Conservation (phyloP, 2,888 invertebrate genomes). For the Neoitamus cyanurus region DNA sequence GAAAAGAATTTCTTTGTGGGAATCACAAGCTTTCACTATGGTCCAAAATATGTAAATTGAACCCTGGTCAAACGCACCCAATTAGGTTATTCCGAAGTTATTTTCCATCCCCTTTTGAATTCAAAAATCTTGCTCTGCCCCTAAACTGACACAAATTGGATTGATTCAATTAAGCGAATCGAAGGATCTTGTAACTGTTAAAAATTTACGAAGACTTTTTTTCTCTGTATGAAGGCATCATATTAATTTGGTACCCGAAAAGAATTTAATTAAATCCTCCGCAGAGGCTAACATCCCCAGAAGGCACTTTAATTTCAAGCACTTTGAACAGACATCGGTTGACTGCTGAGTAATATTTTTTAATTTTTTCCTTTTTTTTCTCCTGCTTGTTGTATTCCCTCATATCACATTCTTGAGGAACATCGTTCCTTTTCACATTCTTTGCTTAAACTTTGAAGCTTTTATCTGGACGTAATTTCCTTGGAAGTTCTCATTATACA, state of each 20-base stretch:
- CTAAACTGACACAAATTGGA: background rate
- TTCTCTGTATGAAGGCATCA: background rate
- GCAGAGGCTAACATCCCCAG: background rate
- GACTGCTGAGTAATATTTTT: background rate
- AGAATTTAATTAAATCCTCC: conserved; percentile 20
- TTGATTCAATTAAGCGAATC: background rate
- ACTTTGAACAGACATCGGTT: conserved; percentile 3
- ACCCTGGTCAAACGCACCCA: background rate
- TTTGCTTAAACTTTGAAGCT: conserved; percentile 27
- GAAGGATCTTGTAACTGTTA: background rate
- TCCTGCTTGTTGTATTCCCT: background rate
- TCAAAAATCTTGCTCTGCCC: background rate
- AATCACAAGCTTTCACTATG: background rate
- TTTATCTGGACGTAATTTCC: conserved; percentile 40
- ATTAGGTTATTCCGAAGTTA: background rate
- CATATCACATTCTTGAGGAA: background rate
- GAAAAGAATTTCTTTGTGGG: no score
- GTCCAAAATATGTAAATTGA: background rate
- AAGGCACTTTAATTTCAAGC: conserved; percentile 4
- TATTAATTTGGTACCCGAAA: background rate
- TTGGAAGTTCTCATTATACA: conserved; percentile 21
- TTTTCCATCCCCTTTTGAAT: background rate
- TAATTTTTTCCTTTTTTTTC: background rate
- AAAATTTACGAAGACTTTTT: background rate
- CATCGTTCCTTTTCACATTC: conserved; percentile 19